Conservation (phyloP, 2,888 invertebrate genomes). For the Masnerella sp. region DNA sequence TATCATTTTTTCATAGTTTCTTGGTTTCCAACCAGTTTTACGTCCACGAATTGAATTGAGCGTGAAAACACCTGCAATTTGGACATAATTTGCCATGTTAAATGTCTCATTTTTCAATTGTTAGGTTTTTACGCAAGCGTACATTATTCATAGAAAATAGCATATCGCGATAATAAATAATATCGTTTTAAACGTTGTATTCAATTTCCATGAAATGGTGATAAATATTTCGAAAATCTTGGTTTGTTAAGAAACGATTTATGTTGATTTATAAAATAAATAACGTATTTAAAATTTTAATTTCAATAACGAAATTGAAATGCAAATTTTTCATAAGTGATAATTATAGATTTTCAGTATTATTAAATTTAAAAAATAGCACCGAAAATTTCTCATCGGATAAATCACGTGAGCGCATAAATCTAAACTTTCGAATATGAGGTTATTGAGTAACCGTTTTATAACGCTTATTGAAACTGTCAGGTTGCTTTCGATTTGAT, state of each 20-base stretch:
- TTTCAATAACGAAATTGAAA: no score
- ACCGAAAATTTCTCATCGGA: neutral
- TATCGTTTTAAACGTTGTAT: no score
- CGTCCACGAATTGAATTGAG: slow-evolving; percentile 14
- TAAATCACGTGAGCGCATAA: slow-evolving; percentile 6
- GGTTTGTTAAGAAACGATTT: no score
- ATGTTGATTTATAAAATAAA: no score
- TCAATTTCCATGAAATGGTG: no score
- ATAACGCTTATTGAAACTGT: slow-evolving; percentile 30
- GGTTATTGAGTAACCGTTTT: slow-evolving; percentile 30
- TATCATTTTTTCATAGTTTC: slow-evolving; percentile 6
- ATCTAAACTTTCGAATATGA: slow-evolving; percentile 3
- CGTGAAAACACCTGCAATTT: slow-evolving; percentile 2
- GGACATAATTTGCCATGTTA: neutral
- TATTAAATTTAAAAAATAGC: neutral
- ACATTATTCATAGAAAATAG: no score
- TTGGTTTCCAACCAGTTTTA: slow-evolving; percentile 3
- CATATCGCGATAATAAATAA: no score
- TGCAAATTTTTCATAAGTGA: neutral
- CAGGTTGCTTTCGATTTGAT: slow-evolving; percentile 27
- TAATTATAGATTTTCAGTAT: no score
- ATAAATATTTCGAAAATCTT: no score
- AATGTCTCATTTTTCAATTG: neutral
- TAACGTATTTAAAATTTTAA: no score
- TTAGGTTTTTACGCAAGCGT: no score